A percentile compares a stretch with the other conserved stretches of the same genome.
phyloP scores from a whole-genome alignment of 92 coral and sea anemone genomes.

The Umimayanthus kanabou region DNA sequence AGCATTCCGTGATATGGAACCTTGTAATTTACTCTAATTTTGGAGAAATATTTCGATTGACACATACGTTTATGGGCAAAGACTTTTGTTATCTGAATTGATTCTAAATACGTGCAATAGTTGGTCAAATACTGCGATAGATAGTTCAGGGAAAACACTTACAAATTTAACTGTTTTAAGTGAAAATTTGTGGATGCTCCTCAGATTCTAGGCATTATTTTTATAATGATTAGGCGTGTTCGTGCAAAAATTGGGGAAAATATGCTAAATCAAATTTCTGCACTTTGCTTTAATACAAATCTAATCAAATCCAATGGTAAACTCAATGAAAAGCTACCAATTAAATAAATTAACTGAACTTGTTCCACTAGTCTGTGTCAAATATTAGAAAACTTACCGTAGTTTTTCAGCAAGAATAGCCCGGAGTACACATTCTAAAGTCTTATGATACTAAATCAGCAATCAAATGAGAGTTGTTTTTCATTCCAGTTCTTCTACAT shows the following conservation, averaged over 20 bases:
- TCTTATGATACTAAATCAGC: not conserved
- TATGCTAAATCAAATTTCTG: too few relatives aligned
- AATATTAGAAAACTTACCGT: not conserved
- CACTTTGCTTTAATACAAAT: not conserved
- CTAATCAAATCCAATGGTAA: not conserved
- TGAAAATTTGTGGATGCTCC: not conserved
- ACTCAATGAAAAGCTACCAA: not conserved
- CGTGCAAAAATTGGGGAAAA: not conserved
- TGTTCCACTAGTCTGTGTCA: not conserved
- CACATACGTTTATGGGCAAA: slow-evolving; percentile 31
- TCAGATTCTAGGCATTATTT: too few relatives aligned
- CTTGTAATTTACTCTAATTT: slow-evolving; percentile 39
- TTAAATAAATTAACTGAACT: not conserved
- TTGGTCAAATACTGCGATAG: not conserved
- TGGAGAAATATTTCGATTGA: not conserved
- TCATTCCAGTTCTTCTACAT: too few relatives aligned
- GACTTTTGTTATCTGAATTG: not conserved
- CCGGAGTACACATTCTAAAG: not conserved
- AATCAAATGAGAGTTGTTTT: too few relatives aligned
- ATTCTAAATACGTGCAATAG: slow-evolving; percentile 4
- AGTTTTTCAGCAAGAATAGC: too few relatives aligned
- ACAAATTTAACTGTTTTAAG: slow-evolving; percentile 9
- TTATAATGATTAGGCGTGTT: not conserved
- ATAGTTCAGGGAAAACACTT: not conserved
- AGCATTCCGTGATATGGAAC: slow-evolving; percentile 30